Evolutionary conservation across 1,140 invertebrate genomes (phyloP), one percentile per base, ranked within the genome.

Genomic region (Drosophila bocqueti): DNA sequence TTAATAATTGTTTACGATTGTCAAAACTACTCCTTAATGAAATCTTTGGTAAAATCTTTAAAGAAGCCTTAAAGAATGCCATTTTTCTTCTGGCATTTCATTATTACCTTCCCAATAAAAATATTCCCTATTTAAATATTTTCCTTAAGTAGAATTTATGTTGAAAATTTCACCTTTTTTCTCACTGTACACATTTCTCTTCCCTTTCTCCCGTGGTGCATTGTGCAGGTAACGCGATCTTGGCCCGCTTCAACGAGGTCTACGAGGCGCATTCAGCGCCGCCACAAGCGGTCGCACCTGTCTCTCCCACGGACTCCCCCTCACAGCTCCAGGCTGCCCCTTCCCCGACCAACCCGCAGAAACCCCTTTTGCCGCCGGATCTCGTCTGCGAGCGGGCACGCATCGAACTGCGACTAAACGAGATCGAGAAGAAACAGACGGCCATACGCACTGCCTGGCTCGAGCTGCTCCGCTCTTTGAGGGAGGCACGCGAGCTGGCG

Each of bases 381-480:
- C 93, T 94, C 21, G 80, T 94, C 45, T 95, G 96, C 64, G 95
- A 95, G 1, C 93, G 95, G 18, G 93, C 94, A 81, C 91, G 93
- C 76, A 94, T 96, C 50, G 94, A 95, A 60, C 87, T 93, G 36
- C 92, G 95, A 3, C 81, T 95, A n/a, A 94, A 95, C 71, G 93
- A 93, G 36, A 93, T 96, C 21, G 94, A 95, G 83, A 93, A 94
- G 42, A 95, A 95, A 75, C 94, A 95, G 91, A 94, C 94, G 24
- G 94, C 94, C 81, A 94, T 95, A 40, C 94, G 94, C 78, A 94
- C 93, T n/a, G 95, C 94, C 21, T 96, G 95, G 95, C 92, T 83
- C 66, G 94, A 94, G 64, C 93, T 96, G 81, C 94, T 96, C 54
- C 94, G 94, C 60, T 94, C 93, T 79, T 86, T 96, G 43, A 94